A percentile compares a stretch with the other conserved stretches of the same genome.
Conservation (phyloP, 2,113 vertebrate genomes). For the Pipra filicauda region DNA sequence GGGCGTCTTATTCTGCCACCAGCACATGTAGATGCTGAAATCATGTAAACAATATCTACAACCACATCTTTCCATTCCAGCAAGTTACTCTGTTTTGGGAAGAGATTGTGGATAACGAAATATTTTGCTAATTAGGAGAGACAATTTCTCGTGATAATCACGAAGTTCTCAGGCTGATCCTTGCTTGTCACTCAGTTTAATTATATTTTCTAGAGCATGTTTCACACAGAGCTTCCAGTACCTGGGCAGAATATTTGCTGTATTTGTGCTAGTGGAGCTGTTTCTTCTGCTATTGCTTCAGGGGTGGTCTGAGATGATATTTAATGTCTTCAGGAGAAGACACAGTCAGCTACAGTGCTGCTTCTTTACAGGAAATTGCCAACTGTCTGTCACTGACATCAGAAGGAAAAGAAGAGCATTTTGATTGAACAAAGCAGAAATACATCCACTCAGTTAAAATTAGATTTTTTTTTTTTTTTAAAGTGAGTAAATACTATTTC, state of each 20-base stretch:
- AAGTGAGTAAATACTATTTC: background rate
- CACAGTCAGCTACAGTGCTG: background rate
- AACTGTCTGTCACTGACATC: background rate
- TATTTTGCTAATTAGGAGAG: background rate
- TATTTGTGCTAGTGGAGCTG: background rate
- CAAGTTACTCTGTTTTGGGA: background rate
- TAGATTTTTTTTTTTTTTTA: background rate
- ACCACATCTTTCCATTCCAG: background rate
- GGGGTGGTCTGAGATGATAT: background rate
- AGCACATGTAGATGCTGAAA: background rate
- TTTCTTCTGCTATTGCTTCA: background rate
- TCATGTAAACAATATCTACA: background rate
- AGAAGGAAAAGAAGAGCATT: background rate
- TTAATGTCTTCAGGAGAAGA: background rate
- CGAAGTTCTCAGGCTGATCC: background rate
- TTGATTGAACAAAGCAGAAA: background rate
- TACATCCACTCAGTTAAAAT: background rate
- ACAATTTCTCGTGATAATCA: background rate
- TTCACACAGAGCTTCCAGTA: background rate
- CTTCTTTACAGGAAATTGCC: background rate
- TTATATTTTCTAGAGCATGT: background rate
- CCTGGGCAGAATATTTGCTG: background rate
- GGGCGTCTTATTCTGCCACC: background rate
- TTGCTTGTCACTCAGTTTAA: background rate
- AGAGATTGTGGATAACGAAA: background rate